Conservation (phyloP, 2,888 invertebrate genomes). For the Chaitophorus viminalis region DNA sequence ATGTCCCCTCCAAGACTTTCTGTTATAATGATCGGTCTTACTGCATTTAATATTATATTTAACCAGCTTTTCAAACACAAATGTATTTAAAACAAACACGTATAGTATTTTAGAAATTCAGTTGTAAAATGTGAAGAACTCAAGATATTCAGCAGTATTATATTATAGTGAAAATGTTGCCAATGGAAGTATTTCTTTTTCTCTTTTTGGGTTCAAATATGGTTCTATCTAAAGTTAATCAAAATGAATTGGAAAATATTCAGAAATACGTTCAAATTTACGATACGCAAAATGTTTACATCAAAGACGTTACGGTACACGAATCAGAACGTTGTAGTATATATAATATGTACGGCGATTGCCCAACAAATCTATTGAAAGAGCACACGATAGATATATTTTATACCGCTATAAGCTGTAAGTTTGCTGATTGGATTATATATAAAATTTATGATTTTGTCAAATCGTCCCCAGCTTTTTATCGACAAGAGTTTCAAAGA, state of each 20-base stretch:
- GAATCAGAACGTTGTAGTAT: background rate
- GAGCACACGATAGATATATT: background rate
- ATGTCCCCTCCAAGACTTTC: background rate
- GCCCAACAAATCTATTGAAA: background rate
- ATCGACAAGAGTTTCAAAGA: background rate
- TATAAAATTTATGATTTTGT: background rate
- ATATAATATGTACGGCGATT: background rate
- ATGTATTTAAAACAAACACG: background rate
- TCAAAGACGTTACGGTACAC: background rate
- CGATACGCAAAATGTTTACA: background rate
- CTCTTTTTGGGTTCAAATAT: background rate
- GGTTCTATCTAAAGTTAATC: background rate
- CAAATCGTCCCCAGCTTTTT: background rate
- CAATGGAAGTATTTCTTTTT: background rate
- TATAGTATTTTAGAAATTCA: background rate
- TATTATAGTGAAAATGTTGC: background rate
- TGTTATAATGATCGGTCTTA: background rate
- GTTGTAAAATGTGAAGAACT: no score
- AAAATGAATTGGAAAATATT: background rate
- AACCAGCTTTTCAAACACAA: background rate
- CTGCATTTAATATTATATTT: background rate
- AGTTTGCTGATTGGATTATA: background rate
- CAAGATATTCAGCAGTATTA: no score
- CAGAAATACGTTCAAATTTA: background rate
- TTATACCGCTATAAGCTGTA: background rate